These are phyloP conservation scores for Lucifuga dentata DNA, from an alignment of 2,113 vertebrate species.

Conservation along the genomic window DNA sequence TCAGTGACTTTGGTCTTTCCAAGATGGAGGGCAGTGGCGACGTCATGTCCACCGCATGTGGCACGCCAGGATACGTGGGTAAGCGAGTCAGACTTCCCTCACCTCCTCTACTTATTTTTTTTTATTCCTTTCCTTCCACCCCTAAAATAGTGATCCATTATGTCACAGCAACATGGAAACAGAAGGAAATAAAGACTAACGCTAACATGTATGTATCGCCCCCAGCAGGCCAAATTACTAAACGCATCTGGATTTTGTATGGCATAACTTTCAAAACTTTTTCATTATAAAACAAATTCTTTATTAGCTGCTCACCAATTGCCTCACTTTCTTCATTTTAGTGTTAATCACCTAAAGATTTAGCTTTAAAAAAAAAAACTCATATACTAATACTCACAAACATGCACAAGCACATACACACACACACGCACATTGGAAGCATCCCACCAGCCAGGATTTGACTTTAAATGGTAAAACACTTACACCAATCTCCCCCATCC, in stretches of 20 bases:
- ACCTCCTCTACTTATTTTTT: neutral
- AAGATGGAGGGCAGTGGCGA: constrained; percentile 78
- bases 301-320: no score
- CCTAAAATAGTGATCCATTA: no score
- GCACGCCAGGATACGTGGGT: constrained; percentile 78
- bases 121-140: neutral
- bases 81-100: neutral
- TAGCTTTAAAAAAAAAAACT: neutral
- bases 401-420: neutral
- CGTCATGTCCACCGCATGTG: constrained; percentile 78
- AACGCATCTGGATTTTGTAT: constrained; percentile 1
- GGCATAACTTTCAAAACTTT: no score
- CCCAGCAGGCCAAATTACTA: neutral
- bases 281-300: no score
- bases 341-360: neutral
- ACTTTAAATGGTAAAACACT: constrained; percentile 34
- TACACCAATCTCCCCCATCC: no score
- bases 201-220: no score
- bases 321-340: neutral
- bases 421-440: neutral
- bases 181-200: neutral
- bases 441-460: neutral
- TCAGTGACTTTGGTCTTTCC: constrained; percentile 78
- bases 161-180: no score
- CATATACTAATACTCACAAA: neutral